A percentile compares a stretch with the other conserved stretches of the same genome.
Evolutionary conservation across 1,140 invertebrate genomes (phyloP).

Genomic region (Paracyclopina nana): DNA sequence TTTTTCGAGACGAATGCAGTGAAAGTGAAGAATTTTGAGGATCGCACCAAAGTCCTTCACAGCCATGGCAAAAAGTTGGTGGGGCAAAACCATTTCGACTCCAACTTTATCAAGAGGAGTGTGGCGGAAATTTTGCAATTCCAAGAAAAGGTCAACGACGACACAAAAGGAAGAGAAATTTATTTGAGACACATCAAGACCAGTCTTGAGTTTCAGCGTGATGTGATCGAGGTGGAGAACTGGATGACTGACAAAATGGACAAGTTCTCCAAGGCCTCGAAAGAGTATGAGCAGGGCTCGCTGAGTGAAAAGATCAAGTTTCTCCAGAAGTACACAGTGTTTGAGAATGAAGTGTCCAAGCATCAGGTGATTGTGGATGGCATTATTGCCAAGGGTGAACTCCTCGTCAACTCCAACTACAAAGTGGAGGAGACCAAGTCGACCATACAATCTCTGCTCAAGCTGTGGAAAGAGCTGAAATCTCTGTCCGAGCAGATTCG

Average conservation of each 20-base stretch:
- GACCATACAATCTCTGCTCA: background rate
- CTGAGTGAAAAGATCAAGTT: constrained; percentile 54
- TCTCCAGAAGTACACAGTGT: constrained; percentile 92
- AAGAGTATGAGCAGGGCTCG: constrained; percentile 22
- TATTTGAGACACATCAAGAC: background rate
- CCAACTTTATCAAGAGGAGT: background rate
- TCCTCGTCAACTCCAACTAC: background rate
- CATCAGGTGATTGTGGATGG: constrained; percentile 67
- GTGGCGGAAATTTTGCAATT: background rate
- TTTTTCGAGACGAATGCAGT: background rate
- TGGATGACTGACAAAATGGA: constrained; percentile 90
- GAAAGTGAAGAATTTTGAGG: background rate
- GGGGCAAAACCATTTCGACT: constrained; percentile 3
- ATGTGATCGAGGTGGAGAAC: constrained; percentile 38
- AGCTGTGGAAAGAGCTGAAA: constrained; percentile 53
- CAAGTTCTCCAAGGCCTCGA: constrained; percentile 50
- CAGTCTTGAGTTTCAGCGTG: background rate
- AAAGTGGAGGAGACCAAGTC: background rate
- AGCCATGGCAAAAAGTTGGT: constrained; percentile 7
- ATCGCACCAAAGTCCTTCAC: background rate
- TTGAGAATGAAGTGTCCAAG: constrained; percentile 78
- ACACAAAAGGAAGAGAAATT: background rate
- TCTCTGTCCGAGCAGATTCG: constrained; percentile 52
- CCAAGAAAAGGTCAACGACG: background rate
- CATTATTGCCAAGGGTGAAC: constrained; percentile 42